These are phyloP conservation scores for Temnothorax longispinosus DNA, from an alignment of 1,140 invertebrate genomes.

Conservation along the genomic window DNA sequence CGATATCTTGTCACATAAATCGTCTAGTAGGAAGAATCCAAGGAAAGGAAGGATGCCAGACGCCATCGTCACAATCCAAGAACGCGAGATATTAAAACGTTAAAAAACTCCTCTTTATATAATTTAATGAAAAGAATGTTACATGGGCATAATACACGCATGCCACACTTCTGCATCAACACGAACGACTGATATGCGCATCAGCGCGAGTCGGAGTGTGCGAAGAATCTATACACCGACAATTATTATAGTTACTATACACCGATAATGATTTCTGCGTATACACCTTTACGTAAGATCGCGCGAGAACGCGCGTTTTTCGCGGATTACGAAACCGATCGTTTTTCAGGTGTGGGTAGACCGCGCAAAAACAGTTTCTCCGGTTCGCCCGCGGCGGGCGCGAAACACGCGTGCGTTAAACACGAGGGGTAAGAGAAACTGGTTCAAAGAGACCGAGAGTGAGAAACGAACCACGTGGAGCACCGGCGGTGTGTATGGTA, in stretches of 20 bases:
- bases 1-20: not conserved
- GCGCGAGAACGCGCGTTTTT: constrained; percentile 38
- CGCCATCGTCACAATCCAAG: not conserved
- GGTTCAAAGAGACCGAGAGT: constrained; percentile 8
- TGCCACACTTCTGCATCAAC: constrained; percentile 12
- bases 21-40: not conserved
- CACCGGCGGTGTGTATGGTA: not conserved
- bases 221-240: constrained; percentile 32
- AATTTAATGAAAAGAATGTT: constrained; percentile 25
- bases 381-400: constrained; percentile 12
- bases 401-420: constrained; percentile 31
- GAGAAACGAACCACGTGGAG: constrained; percentile 16
- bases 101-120: constrained; percentile 31
- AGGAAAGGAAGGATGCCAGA: not conserved
- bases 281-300: constrained; percentile 19
- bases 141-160: not conserved
- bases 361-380: constrained; percentile 49
- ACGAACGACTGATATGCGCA: not conserved
- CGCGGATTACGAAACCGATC: constrained; percentile 44
- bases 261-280: constrained; percentile 21
- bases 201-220: not conserved
- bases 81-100: constrained; percentile 28
- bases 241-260: constrained; percentile 23
- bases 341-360: constrained; percentile 35
- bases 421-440: constrained; percentile 22